Percentiles rank a stretch among this genome's conserved stretches.
phyloP scores from a whole-genome alignment of 1,140 invertebrate species.

The Lerema accius region DNA sequence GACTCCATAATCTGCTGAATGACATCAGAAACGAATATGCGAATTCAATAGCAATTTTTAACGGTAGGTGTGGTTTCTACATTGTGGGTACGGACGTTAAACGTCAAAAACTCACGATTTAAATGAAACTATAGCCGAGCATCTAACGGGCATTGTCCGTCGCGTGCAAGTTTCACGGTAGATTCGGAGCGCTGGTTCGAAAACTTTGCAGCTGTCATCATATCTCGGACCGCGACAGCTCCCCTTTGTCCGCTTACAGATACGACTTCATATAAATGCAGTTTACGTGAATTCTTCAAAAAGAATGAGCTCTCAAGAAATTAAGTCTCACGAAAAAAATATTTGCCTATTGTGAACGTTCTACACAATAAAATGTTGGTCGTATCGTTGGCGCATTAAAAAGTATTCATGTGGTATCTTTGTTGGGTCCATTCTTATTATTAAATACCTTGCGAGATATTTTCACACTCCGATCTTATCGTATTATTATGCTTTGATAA shows the following conservation, averaged over 20 bases:
- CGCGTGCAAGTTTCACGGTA: conserved; percentile 70
- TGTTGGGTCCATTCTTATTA: conserved; percentile 60
- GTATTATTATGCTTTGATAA: conserved; percentile 3
- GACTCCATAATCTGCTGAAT: conserved; percentile 49
- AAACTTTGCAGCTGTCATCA: conserved; percentile 73
- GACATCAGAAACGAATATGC: conserved; percentile 46
- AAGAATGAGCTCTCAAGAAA: conserved; percentile 71
- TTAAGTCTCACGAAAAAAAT: conserved; percentile 71
- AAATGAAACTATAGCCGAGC: conserved; percentile 70
- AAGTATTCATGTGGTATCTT: conserved; percentile 79
- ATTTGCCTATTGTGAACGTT: conserved; percentile 57
- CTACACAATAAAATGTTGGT: conserved; percentile 68
- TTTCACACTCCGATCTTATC: conserved; percentile 64
- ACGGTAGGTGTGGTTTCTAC: conserved; percentile 65
- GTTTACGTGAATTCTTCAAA: conserved; percentile 76
- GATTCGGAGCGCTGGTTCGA: conserved; percentile 56
- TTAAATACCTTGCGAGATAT: conserved; percentile 60
- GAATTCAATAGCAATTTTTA: conserved; percentile 46
- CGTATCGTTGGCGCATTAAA: conserved; percentile 80
- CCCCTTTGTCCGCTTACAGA: conserved; percentile 64
- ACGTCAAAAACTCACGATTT: conserved; percentile 51
- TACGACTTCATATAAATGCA: conserved; percentile 81
- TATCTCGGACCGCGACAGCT: conserved; percentile 63
- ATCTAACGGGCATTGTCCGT: conserved; percentile 68
- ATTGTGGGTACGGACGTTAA: conserved; percentile 49